Conservation (phyloP, 2,113 vertebrate species). For the Pseudonaja textilis region DNA sequence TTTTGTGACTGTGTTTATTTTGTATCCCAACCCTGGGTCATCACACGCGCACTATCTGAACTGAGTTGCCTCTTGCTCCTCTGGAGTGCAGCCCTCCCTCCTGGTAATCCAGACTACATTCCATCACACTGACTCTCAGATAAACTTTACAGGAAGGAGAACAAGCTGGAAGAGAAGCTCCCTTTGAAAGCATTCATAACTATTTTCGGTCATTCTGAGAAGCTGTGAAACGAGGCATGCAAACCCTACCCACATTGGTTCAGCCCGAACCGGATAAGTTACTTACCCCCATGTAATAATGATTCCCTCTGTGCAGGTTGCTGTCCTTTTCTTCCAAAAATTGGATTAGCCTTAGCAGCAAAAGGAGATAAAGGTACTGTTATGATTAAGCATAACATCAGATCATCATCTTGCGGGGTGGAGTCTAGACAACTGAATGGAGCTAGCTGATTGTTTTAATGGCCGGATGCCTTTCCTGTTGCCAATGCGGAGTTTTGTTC, state of each 20-base stretch:
- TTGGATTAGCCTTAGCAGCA: conserved; percentile 78
- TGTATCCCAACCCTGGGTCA: too few relatives aligned
- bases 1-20: too few relatives aligned
- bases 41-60: background rate
- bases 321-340: conserved; percentile 88
- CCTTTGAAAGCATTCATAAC: background rate
- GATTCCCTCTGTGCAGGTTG: conserved; percentile 83
- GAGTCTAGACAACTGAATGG: too few relatives aligned
- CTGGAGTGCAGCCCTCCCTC: background rate
- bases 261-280: background rate
- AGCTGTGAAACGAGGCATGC: conserved; percentile 36
- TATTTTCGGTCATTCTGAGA: background rate
- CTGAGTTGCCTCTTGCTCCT: background rate
- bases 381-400: background rate
- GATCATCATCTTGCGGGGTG: too few relatives aligned
- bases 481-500: too few relatives aligned
- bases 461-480: too few relatives aligned
- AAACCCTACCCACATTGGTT: background rate
- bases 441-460: too few relatives aligned
- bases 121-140: background rate
- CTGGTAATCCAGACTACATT: background rate
- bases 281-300: conserved; percentile 92
- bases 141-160: background rate
- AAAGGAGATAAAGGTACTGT: accelerated
- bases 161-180: background rate